These are phyloP conservation scores for Lethenteron camtschaticum DNA, from an alignment of 2,113 vertebrate species.

Conservation along the genomic window DNA sequence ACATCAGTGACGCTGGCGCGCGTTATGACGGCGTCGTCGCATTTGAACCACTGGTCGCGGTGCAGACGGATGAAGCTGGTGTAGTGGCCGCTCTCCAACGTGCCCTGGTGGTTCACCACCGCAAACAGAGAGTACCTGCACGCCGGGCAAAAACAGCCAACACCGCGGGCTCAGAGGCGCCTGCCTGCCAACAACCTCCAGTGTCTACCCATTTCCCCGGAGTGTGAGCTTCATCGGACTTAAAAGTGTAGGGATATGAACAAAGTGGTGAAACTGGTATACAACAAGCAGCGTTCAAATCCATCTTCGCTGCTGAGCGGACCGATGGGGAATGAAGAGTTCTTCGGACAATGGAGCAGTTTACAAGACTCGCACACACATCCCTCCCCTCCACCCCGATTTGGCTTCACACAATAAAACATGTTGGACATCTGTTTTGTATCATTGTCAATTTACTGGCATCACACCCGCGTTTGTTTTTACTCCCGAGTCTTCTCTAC, in stretches of 20 bases:
- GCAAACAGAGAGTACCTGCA: conserved; percentile 92
- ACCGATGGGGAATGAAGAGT: not conserved
- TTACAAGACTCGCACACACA: not conserved
- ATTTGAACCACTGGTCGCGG: conserved; percentile 99
- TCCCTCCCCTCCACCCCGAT: not conserved
- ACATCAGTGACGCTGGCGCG: conserved; percentile 98
- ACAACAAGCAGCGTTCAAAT: not conserved
- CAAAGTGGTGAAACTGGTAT: not conserved
- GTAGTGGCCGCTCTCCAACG: conserved; percentile 94
- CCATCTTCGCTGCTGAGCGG: too few relatives aligned
- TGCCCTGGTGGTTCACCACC: conserved; percentile 97
- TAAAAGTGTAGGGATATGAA: conserved; percentile 4
- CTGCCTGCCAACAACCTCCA: too few relatives aligned
- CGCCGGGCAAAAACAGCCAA: too few relatives aligned
- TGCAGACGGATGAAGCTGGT: conserved; percentile 98
- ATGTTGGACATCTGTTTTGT: conserved; percentile 8
- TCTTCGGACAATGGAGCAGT: not conserved
- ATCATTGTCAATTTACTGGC: conserved; percentile 6
- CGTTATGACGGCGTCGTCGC: conserved; percentile 97
- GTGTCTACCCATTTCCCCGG: too few relatives aligned
- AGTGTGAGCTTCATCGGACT: not conserved
- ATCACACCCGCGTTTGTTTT: too few relatives aligned
- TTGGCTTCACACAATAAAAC: not conserved
- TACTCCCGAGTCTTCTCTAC: too few relatives aligned
- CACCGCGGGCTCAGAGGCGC: too few relatives aligned